These are phyloP conservation scores for Bovichtus variegatus DNA, from an alignment of 2,797 vertebrate genomes.

Conservation along the genomic window DNA sequence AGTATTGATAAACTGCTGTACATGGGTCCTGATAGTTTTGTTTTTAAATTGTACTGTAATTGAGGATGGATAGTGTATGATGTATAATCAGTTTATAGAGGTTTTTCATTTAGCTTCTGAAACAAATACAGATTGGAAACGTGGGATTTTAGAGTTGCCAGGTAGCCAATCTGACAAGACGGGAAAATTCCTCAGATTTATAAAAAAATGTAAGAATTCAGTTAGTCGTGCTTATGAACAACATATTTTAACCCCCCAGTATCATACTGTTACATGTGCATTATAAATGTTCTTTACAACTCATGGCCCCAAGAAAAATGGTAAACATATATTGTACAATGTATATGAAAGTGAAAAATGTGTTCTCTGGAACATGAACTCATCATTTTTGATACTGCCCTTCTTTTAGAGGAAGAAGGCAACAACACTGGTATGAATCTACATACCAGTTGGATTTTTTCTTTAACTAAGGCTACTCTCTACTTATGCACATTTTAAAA, in stretches of 20 bases:
- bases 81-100: slow-evolving; percentile 23
- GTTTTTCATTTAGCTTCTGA: background rate
- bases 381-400: background rate
- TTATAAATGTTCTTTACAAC: background rate
- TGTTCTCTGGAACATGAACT: slow-evolving; percentile 18
- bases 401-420: slow-evolving; percentile 28
- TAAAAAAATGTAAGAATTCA: background rate
- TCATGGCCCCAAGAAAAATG: background rate
- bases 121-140: background rate
- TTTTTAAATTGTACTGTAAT: slow-evolving; percentile 42
- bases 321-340: background rate
- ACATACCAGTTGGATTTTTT: background rate
- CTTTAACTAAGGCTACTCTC: background rate
- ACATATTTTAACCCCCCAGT: background rate
- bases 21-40: slow-evolving; percentile 43
- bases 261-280: background rate
- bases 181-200: background rate
- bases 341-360: background rate
- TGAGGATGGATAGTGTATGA: slow-evolving; percentile 28
- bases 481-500: background rate
- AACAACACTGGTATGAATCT: slow-evolving; percentile 28
- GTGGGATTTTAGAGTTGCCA: background rate
- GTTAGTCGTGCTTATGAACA: background rate
- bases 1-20: slow-evolving; percentile 51
- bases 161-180: background rate